Evolutionary conservation across 1,140 invertebrate species (phyloP), one percentile per base, ranked within the genome.

Genomic region (Eubasilissa regina): DNA sequence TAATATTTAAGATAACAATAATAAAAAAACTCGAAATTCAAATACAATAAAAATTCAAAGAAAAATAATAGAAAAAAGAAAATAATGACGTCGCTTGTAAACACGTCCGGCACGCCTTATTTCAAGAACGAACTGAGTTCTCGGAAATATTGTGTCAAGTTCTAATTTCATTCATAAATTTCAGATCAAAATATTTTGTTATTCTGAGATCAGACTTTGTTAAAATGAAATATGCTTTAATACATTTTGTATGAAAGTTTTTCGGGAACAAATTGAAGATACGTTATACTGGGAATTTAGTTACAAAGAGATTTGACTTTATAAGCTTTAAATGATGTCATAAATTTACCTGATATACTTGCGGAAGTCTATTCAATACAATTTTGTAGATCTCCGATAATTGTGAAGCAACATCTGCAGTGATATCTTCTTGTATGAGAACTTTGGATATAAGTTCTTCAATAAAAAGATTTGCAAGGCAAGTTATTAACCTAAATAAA

Each of bases 331-430:
- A n/a, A n/a, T n/a, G n/a, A n/a, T 35, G 25, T 35, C 6, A 51
- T 12, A 13, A 51, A 51, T 55, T 17, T 73, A 86, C 86, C 83
- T 87, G 86, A 66, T 89, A 89, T 3, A 89, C 82, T 76, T 88
- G 86, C 0, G 90, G 90, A 11, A 87, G 86, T 77, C 91, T 87
- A 56, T 88, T 87, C 19, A 90, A 84, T 11, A 91, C 87, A 17
- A 92, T 85, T 56, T 88, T 88, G 75, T 90, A 90, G 58, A 91
- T 87, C 66, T 91, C 90, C 4, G 88, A 86, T n/a, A 91, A 85
- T 79, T 91, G 89, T 35, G 89, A 87, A 17, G 88, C 89, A 84
- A 89, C 90, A 78, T 89, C 87, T 64, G 89, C 87, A 0, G 89
- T 88, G 55, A 92, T 90, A 77, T 92, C 90, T 83, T 90, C 88